phyloP scores from a whole-genome alignment of 2,113 vertebrate species.

The Cyanoderma ruficeps region DNA sequence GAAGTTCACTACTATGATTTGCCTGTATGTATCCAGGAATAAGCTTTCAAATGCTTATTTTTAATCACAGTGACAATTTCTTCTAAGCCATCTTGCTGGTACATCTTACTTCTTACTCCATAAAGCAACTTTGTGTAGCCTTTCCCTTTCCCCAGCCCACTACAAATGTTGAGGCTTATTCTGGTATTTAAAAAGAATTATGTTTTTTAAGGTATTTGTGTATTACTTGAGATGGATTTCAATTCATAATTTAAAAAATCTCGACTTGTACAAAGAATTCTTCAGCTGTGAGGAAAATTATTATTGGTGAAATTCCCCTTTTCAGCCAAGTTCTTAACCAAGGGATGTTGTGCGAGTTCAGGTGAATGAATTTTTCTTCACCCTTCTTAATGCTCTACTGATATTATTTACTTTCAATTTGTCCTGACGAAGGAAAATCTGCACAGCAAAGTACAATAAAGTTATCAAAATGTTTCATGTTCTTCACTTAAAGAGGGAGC shows the following conservation, averaged over 20 bases:
- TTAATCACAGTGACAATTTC: not conserved
- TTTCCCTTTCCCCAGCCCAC: not conserved
- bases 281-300: not conserved
- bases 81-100: not conserved
- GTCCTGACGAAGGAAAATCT: not conserved
- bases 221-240: not conserved
- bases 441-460: not conserved
- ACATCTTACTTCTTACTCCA: not conserved
- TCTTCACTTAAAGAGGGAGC: constrained; percentile 1
- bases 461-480: constrained; percentile 3
- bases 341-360: not conserved
- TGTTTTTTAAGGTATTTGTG: not conserved
- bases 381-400: not conserved
- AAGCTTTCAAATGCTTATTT: not conserved
- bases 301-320: not conserved
- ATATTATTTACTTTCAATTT: not conserved
- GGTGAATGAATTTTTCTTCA: not conserved
- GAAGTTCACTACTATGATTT: not conserved
- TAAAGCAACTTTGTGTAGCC: not conserved
- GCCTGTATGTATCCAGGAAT: not conserved
- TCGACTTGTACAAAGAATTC: not conserved
- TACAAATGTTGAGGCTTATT: not conserved
- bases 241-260: not conserved
- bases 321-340: not conserved
- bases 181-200: not conserved